Evolutionary conservation across 2,113 vertebrate species (phyloP).

Genomic region (Aythya baeri): DNA sequence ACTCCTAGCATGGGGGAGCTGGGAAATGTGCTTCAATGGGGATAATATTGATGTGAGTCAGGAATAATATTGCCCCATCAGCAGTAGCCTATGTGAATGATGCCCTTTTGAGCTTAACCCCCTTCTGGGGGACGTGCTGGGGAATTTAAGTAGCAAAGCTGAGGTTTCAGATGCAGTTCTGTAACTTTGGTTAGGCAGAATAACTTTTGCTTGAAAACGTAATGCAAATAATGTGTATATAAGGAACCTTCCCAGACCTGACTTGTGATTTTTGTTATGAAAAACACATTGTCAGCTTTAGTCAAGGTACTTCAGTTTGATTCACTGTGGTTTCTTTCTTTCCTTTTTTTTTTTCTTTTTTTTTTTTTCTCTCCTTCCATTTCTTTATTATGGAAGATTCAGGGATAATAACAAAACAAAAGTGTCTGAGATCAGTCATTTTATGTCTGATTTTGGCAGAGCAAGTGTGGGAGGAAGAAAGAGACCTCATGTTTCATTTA

Average conservation of each 20-base stretch:
- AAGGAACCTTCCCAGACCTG: background rate
- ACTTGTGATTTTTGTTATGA: constrained; percentile 8
- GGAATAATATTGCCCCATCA: background rate
- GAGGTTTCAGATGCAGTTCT: background rate
- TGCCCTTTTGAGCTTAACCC: background rate
- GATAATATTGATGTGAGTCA: background rate
- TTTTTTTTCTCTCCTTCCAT: background rate
- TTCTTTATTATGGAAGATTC: background rate
- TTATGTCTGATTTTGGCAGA: constrained; percentile 33
- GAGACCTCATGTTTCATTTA: constrained; percentile 66
- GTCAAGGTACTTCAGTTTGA: constrained; percentile 37
- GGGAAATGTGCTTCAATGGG: background rate
- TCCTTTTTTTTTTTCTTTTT: constrained; percentile 2
- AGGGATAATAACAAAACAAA: background rate
- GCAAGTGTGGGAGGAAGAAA: constrained; percentile 44
- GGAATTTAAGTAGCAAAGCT: background rate
- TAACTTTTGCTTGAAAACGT: constrained; percentile 2
- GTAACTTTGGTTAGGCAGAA: background rate
- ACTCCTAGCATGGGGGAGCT: background rate
- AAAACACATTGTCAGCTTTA: background rate
- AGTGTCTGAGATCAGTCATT: background rate
- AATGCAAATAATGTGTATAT: background rate
- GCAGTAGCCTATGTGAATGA: background rate
- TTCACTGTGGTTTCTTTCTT: constrained; percentile 5
- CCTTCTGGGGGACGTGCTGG: accelerated